A percentile compares a stretch with the other conserved stretches of the same genome.
Evolutionary conservation across 1,140 invertebrate genomes (phyloP).

Genomic region (Ceratina calcarata): DNA sequence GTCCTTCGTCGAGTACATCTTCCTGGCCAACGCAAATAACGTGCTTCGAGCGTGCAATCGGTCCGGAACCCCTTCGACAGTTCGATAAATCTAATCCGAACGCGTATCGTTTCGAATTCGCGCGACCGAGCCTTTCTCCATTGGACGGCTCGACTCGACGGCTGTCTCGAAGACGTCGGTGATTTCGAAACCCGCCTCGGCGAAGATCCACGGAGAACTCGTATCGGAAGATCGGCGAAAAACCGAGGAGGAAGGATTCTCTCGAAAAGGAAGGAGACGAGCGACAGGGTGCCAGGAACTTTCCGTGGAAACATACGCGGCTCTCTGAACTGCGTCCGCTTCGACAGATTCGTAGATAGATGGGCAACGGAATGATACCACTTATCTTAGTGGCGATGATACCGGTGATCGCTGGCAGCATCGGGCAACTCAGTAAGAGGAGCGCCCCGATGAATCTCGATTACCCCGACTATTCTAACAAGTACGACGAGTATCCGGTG

Average conservation of each 20-base stretch:
- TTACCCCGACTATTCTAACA: conserved; percentile 51
- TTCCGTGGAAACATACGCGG: background rate
- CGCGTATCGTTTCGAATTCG: background rate
- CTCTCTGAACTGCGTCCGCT: too few relatives aligned
- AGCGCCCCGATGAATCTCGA: conserved; percentile 20
- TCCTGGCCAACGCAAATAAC: conserved; percentile 2
- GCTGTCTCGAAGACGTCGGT: too few relatives aligned
- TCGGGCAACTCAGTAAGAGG: conserved; percentile 47
- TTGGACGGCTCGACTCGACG: too few relatives aligned
- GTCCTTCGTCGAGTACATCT: conserved; percentile 28
- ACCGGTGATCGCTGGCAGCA: conserved; percentile 35
- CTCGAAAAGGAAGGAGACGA: too few relatives aligned
- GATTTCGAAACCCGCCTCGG: background rate
- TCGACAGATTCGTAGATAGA: background rate
- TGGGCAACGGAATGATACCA: conserved; percentile 43
- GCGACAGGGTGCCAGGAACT: too few relatives aligned
- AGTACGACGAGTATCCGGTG: conserved; percentile 59
- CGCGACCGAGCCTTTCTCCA: background rate
- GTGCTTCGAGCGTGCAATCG: conserved; percentile 4
- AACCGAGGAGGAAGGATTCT: background rate
- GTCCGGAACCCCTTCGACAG: background rate
- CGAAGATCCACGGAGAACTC: background rate
- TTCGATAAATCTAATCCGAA: background rate
- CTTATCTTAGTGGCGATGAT: conserved; percentile 48
- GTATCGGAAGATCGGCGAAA: background rate